Percentiles rank a stretch among this genome's conserved stretches.
These are phyloP conservation scores for Ovis canadensis DNA, from an alignment of 2,113 vertebrate species.

Conservation along the genomic window DNA sequence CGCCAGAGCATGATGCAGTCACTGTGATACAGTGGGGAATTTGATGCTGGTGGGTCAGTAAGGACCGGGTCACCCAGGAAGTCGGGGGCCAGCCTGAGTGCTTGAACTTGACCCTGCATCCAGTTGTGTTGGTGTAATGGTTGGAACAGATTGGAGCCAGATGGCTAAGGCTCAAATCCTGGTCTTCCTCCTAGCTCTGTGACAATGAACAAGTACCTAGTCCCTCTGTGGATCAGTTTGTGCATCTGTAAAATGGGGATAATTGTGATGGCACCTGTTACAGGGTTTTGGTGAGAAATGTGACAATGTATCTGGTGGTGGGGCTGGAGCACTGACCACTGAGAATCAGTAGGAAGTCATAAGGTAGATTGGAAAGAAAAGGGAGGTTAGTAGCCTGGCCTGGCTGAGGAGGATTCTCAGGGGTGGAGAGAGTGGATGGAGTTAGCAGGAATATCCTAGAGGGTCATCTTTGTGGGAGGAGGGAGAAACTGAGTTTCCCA, in stretches of 20 bases:
- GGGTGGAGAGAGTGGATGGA: neutral
- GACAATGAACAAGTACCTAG: neutral
- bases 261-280: neutral
- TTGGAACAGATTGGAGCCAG: neutral
- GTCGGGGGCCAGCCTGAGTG: neutral
- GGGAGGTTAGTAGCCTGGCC: neutral
- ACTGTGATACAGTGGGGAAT: neutral
- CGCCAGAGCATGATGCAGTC: neutral
- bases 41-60: neutral
- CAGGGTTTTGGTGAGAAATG: neutral
- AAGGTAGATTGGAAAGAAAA: neutral
- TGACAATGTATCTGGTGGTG: neutral
- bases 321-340: neutral
- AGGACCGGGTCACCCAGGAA: neutral
- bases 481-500: neutral
- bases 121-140: neutral
- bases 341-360: neutral
- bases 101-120: neutral
- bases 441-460: neutral
- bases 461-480: neutral
- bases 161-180: neutral
- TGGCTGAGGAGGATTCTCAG: neutral
- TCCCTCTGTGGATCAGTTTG: neutral
- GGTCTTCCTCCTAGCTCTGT: neutral
- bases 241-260: neutral